Percentiles rank a stretch among this genome's conserved stretches.
Evolutionary conservation across 1,140 invertebrate species (phyloP).

Genomic region (Drosophila burlai): DNA sequence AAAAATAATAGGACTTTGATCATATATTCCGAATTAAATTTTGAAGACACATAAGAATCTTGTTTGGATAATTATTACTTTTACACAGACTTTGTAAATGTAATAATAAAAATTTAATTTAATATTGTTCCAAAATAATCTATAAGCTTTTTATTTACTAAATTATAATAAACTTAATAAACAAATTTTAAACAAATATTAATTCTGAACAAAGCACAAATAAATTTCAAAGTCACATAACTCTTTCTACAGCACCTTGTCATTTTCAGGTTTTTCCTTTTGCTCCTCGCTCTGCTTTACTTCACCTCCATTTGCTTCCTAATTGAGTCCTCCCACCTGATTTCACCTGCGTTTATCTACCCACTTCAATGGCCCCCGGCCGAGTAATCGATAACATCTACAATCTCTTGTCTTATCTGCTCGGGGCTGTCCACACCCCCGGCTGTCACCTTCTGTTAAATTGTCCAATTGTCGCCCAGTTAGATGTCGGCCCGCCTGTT

Average conservation of each 20-base stretch:
- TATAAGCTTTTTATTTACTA: too few relatives aligned
- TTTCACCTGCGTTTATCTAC: slow-evolving; percentile 18
- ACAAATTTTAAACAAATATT: not conserved
- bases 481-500: slow-evolving; percentile 45
- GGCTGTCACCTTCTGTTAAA: slow-evolving; percentile 34
- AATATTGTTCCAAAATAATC: too few relatives aligned
- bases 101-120: too few relatives aligned
- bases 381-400: slow-evolving; percentile 42
- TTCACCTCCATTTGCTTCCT: slow-evolving; percentile 11
- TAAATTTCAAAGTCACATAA: not conserved
- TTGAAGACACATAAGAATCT: too few relatives aligned
- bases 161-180: not conserved
- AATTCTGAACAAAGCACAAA: not conserved
- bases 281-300: too few relatives aligned
- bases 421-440: slow-evolving; percentile 36
- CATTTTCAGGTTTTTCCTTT: slow-evolving; percentile 1
- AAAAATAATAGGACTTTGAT: not conserved
- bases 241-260: too few relatives aligned
- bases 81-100: too few relatives aligned
- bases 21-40: not conserved
- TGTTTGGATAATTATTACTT: too few relatives aligned
- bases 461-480: slow-evolving; percentile 50
- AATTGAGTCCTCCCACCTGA: slow-evolving; percentile 36
- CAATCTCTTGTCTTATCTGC: slow-evolving; percentile 30
- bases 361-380: slow-evolving; percentile 9